Base-by-base conservation (phyloP, 2,113 vertebrate genomes). In the Suncus etruscus region DNA sequence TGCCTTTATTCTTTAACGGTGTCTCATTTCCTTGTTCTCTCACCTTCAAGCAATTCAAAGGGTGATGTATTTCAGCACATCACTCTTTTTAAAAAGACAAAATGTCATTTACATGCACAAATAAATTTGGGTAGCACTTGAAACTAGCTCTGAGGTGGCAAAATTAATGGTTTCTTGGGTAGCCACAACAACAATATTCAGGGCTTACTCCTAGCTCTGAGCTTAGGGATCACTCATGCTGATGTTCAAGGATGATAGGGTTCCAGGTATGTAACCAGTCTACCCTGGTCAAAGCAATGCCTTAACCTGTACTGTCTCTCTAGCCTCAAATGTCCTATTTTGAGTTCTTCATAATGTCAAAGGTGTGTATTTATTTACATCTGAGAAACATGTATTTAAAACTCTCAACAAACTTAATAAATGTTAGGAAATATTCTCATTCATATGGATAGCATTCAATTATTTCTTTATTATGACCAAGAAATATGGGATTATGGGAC, bases 371-470 rank as follows among this genome's bases (percentile, higher is more conserved):
- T 80, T 80, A 47, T 27, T 70, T 82, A 11, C 78, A 27, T 27
- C 76, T 54, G 83, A 51, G 75, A 91, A 88, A 83, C 74, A 11
- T 48, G 22, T 68, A 15, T 39, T 61, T 61, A 88, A 91, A 76
- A 84, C 1, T 45, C 84, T 87, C 66, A 85, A 81, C 32, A 61
- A 48, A 81, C 16, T 66, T 85, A 94, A 11, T 39, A 91, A 92
- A 72, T 89, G 20, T 72, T 45, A 75, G 50, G 4, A 86, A n/a
- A 84, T 82, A 81, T 29, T 75, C 31, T 89, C 47, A 66, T 6
- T 81, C 25, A 78, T 78, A 61, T 61, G 58, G 58, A 61, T 16
- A 20, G 15, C 3, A 22, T 61, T 61, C 58, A 22, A 22, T 61
- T 61, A 61, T 20, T 58, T 58, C 54, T 58, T 18, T 61, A 20